phyloP scores from a whole-genome alignment of 2,888 invertebrate genomes.

The Ferrisia virgata region DNA sequence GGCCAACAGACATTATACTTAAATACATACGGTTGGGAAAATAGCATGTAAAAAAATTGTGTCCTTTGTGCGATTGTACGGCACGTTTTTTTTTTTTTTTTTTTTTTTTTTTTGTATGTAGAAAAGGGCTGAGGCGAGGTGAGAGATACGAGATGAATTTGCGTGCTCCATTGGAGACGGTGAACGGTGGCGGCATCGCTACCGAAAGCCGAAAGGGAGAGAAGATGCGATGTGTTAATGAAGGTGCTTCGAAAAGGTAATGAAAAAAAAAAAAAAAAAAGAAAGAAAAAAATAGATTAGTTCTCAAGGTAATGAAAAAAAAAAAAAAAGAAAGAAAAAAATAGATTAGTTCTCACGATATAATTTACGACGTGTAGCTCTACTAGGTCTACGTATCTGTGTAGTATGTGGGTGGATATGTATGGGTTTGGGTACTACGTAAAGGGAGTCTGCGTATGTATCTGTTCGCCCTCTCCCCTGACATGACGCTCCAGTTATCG shows the following conservation, averaged over 20 bases:
- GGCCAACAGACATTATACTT: not conserved
- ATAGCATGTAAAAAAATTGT: not conserved
- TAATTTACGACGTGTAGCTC: constrained; percentile 7
- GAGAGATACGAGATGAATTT: not conserved
- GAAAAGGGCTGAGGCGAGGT: not conserved
- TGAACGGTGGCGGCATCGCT: not conserved
- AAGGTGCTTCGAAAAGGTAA: not conserved
- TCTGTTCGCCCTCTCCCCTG: too few relatives aligned
- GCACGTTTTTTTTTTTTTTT: not conserved
- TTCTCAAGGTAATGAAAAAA: constrained; percentile 26
- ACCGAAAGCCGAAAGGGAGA: not conserved
- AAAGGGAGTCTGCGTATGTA: too few relatives aligned
- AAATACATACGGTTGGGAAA: not conserved
- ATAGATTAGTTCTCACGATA: constrained; percentile 28
- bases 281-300: not conserved
- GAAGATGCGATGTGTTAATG: not conserved
- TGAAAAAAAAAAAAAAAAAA: too few relatives aligned
- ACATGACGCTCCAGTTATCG: too few relatives aligned
- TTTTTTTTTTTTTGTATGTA: too few relatives aligned
- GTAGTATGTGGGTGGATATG: too few relatives aligned
- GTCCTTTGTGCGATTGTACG: not conserved
- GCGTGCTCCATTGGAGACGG: not conserved
- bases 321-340: too few relatives aligned
- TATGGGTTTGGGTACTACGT: too few relatives aligned
- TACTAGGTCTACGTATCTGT: too few relatives aligned